Evolutionary conservation across 2,888 invertebrate species (phyloP), one percentile per base, ranked within the genome.

Genomic region (Pristionchus entomophagus): DNA sequence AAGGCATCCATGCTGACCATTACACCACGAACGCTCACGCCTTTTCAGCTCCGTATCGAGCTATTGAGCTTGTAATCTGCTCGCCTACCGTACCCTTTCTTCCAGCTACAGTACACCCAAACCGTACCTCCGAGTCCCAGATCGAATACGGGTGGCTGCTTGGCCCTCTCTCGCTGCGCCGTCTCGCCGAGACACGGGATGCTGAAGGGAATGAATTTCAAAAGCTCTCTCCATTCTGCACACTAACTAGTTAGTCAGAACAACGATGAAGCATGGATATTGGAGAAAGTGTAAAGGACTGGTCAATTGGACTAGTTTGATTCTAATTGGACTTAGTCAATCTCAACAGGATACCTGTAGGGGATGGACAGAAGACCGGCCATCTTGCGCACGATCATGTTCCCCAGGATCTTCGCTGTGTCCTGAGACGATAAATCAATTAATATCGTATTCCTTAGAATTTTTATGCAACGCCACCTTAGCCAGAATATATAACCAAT

Each of bases 401-500:
- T 99, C 93, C 98, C 98, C 90, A 98, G 95, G 88, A 99, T 99
- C 95, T 98, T 97, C 35, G 99, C 98, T 94, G 98, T 99, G 94
- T 99, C 99, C 94, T 90, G 81, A 26, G 87, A 41, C 10, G n/a
- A 78, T 56, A 17, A 8, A 22, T 5, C 22, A 56, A 14, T 56
- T n/a, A n/a, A 22, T 56, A 56, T 22, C 56, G 56, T 56, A 56
- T 14, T 56, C 56, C 8, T 45, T 45, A 45, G 45, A n/a, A 56
- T 4, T 17, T 8, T 49, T 12, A 49, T 56, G 22, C 19, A 22
- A 56, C 5, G 56, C n/a, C 22, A 56, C 56, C 56, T 5, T n/a
- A 56, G 19, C 17, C 49, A 17, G 49, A 49, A 49, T 49, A 49
- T 49, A 49, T 17, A 49, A 49, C 17, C n/a, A n/a, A 17, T 17